Percentiles rank a stretch among this genome's conserved stretches.
Conservation (phyloP, 2,113 vertebrate species). For the Bujurquina vittata region DNA sequence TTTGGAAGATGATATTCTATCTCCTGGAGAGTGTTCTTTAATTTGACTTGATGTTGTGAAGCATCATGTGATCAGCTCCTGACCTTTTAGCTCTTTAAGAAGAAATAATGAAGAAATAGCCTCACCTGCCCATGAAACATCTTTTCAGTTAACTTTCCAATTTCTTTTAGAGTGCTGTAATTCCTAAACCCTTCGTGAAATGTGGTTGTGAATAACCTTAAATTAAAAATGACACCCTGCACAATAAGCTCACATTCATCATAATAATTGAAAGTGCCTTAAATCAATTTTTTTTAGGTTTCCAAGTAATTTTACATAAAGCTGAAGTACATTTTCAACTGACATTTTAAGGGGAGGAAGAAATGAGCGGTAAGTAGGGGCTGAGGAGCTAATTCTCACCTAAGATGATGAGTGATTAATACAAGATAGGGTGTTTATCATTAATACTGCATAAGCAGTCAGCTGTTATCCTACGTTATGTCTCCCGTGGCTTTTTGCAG, state of each 20-base stretch:
- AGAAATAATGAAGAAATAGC: neutral
- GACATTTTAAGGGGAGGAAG: neutral
- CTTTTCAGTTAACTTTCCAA: neutral
- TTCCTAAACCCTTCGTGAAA: neutral
- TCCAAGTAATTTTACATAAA: rapidly evolving
- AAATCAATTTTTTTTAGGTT: neutral
- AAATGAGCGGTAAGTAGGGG: neutral
- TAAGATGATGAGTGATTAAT: neutral
- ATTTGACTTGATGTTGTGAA: neutral
- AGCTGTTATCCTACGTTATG: neutral
- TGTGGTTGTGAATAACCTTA: neutral
- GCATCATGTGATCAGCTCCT: neutral
- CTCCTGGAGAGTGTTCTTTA: neutral
- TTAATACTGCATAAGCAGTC: neutral
- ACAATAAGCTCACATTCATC: neutral
- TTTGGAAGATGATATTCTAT: neutral
- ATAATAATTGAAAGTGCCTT: neutral
- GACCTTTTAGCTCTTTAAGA: neutral
- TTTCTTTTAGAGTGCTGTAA: neutral
- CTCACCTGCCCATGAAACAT: neutral
- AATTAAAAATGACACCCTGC: neutral
- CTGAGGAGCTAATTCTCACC: neutral
- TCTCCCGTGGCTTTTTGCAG: neutral
- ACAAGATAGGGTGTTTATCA: neutral
- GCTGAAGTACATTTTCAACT: neutral